Base-by-base conservation (phyloP, 2,888 invertebrate species). In the Lordiphosa fenestrarum region DNA sequence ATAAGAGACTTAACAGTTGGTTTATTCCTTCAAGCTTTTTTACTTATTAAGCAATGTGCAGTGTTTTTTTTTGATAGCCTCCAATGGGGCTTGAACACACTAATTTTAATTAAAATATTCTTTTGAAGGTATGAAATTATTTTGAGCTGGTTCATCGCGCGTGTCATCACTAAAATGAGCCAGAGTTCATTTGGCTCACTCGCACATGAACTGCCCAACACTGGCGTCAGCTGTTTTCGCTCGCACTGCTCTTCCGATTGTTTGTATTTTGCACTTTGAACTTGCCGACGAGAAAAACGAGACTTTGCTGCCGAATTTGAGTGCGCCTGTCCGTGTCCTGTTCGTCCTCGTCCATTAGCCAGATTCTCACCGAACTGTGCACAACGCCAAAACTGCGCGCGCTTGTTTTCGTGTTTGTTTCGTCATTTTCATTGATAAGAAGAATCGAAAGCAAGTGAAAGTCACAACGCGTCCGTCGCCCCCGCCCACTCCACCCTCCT, bases 371-470 rank as follows among this genome's bases (percentile, higher is more conserved):
- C 38, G 41, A 41, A 56, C 60, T 49, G 42, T 40, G 49, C 55
- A 60, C 60, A 57, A 40, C 51, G 44, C 36, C 51, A 21, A 13
- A 47, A 56, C 41, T 52, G 61, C 53, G 35, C 54, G 53, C 70
- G 69, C 60, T 55, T 63, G 61, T 55, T 68, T 53, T 48, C 41
- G 48, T 59, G 30, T 44, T 56, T 44, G 23, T 23, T 54, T 56
- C 49, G 52, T 55, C 54, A 47, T 33, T 68, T 77, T 81, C 77
- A 77, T 77, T 77, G 77, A 77, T 77, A 77, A 77, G 77, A 73
- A 58, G 21, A 30, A 30, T 30, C 30, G 30, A 40, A 80, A 30
- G 38, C 59, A 57, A 69, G 69, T 71, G 73, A 75, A 72, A 75
- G 72, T 35, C 21, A 48, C 33, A 21, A 40, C 58, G 13, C 39